Percentiles rank a stretch among this genome's conserved stretches.
These are phyloP conservation scores for Drosophila infuscata DNA, from an alignment of 2,888 invertebrate genomes.

Conservation along the genomic window DNA sequence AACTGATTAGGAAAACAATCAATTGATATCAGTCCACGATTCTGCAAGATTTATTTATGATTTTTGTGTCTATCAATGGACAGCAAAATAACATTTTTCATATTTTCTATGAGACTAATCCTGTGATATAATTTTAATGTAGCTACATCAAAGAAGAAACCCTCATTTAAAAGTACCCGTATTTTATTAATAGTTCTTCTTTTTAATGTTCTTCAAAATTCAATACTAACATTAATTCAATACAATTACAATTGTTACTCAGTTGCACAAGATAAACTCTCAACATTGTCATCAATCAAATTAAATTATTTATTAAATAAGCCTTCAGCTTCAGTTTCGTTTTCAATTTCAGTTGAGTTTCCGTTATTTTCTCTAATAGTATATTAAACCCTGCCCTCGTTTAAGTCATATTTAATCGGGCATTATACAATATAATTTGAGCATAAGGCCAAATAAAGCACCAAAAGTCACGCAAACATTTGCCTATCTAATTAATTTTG, in stretches of 20 bases:
- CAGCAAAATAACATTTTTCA: not conserved
- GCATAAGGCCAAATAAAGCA: slow-evolving; percentile 60
- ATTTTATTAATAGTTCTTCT: not conserved
- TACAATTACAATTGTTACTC: slow-evolving; percentile 6
- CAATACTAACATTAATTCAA: not conserved
- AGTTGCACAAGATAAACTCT: slow-evolving; percentile 5
- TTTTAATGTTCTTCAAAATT: not conserved
- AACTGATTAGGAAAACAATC: not conserved
- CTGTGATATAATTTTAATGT: not conserved
- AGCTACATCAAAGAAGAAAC: not conserved
- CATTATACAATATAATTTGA: slow-evolving; percentile 67
- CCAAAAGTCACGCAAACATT: slow-evolving; percentile 75
- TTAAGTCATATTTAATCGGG: slow-evolving; percentile 17
- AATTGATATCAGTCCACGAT: not conserved
- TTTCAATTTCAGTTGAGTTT: not conserved
- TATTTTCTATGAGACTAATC: not conserved
- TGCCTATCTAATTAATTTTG: slow-evolving; percentile 71
- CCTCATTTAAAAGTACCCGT: slow-evolving; percentile 1
- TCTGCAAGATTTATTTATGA: not conserved
- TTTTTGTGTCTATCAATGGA: not conserved
- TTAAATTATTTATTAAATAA: slow-evolving; percentile 24
- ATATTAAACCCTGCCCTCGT: not conserved
- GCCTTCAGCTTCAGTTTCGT: slow-evolving; percentile 4
- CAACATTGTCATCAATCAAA: slow-evolving; percentile 12
- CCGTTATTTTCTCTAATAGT: not conserved